Evolutionary conservation across 2,113 vertebrate genomes (phyloP).

Genomic region (Geococcyx californianus): DNA sequence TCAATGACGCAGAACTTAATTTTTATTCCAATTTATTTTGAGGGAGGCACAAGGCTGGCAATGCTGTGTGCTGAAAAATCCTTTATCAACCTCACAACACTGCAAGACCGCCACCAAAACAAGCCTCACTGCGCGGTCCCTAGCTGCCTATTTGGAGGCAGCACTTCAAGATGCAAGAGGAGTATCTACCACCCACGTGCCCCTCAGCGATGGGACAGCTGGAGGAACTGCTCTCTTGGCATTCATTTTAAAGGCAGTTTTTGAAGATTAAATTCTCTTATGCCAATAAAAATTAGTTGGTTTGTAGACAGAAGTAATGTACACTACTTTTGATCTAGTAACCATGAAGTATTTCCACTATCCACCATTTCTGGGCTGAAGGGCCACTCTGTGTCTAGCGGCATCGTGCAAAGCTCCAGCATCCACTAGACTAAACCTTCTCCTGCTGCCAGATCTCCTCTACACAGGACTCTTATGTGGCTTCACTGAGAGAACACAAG

Average conservation of each 20-base stretch:
- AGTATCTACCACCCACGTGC: rapidly evolving
- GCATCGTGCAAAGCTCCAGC: background rate
- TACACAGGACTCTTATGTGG: background rate
- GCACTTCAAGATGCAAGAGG: background rate
- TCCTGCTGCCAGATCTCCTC: background rate
- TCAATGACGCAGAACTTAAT: background rate
- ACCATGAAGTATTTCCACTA: rapidly evolving
- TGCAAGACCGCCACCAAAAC: background rate
- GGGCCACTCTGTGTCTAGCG: background rate
- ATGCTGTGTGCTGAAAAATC: background rate
- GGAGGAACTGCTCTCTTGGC: background rate
- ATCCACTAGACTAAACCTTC: background rate
- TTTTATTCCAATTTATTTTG: background rate
- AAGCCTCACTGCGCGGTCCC: background rate
- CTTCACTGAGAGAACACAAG: background rate
- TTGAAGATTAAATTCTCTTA: background rate
- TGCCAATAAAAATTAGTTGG: background rate
- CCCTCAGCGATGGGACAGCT: background rate
- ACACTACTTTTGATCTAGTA: background rate
- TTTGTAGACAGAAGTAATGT: background rate
- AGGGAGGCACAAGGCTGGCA: background rate
- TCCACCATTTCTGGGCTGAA: background rate
- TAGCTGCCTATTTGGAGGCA: rapidly evolving
- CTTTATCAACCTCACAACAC: background rate
- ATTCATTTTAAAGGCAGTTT: background rate